Percentiles rank a stretch among this genome's conserved stretches.
These are phyloP conservation scores for Lysandra bellargus DNA, from an alignment of 2,888 invertebrate species.

Conservation along the genomic window DNA sequence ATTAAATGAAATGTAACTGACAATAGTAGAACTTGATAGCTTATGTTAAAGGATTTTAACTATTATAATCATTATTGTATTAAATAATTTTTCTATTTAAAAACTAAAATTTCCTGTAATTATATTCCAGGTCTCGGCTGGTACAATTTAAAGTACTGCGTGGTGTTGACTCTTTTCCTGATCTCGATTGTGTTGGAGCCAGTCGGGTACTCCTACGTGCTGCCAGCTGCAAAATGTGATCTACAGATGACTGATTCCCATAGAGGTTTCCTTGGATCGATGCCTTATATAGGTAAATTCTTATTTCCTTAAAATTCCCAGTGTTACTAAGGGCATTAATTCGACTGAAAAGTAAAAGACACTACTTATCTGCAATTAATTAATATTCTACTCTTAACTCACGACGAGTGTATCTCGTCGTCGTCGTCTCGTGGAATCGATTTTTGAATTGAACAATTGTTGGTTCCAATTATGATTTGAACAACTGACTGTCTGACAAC, in stretches of 20 bases:
- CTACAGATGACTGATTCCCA: conserved; percentile 76
- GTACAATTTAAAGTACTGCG: conserved; percentile 64
- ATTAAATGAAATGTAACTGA: not conserved
- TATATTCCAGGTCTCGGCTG: conserved; percentile 60
- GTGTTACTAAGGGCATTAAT: too few species aligned
- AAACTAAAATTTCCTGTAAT: too few species aligned
- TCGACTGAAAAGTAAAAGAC: too few species aligned
- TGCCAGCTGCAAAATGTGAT: conserved; percentile 84
- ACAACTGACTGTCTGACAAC: too few species aligned
- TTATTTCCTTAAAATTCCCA: not conserved
- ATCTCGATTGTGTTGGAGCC: conserved; percentile 83
- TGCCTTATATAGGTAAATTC: conserved; percentile 82
- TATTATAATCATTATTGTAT: too few species aligned
- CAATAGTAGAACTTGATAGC: not conserved
- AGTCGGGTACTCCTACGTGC: conserved; percentile 82
- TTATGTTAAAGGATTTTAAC: not conserved
- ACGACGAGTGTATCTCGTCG: too few species aligned
- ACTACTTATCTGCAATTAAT: too few species aligned
- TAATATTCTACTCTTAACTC: too few species aligned
- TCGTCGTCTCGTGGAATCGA: too few species aligned
- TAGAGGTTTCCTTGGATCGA: conserved; percentile 81
- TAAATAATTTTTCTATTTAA: too few species aligned
- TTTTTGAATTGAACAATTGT: too few species aligned
- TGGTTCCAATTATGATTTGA: too few species aligned
- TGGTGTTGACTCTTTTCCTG: conserved; percentile 64